Base-by-base conservation (phyloP, 2,888 invertebrate species). In the Macropis europaea region DNA sequence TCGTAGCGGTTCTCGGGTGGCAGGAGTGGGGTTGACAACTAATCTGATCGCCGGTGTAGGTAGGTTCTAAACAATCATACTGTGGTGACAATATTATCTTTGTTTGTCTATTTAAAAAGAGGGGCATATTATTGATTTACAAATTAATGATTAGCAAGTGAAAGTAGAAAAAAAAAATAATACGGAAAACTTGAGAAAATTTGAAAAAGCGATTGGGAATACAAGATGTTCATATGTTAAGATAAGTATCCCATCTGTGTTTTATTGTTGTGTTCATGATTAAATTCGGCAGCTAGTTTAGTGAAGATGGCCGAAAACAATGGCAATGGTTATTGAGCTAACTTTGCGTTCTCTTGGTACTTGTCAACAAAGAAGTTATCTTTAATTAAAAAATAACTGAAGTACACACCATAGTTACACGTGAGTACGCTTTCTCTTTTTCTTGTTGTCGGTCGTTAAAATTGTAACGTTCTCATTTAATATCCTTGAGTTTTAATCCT, bases 301-400 rank as follows among this genome's bases (percentile, higher is more conserved):
- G 82, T 82, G 85, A 87, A 87, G 82, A 87, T 87, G 86, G 87
- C 83, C 79, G 86, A 84, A 82, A 85, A 86, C 86, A 86, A 86
- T 87, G 83, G 85, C 82, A 82, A 76, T 85, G 73, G 70, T 85
- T 79, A 76, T 84, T 86, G 83, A 86, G 78, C 74, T 70, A 79
- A 79, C 74, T 79, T 76, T 83, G 73, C 64, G 72, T 79, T 81
- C 73, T 69, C 68, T 59, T 53, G 47, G 50, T 62, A 82, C 73
- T 86, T 87, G 86, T 87, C 86, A 86, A 86, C 85, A 87, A 84
- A 86, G 73, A 79, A 77, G 67, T 77, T 75, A 69, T 67, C 54
- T 59, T 59, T 81, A 74, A 82, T 80, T 59, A 69, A 75, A 54
- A 47, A 77, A 60, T 50, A 67, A 64, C 53, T 13, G 60, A 70